Base-by-base conservation (phyloP, 2,113 vertebrate species). In the Paramormyrops kingsleyae region DNA sequence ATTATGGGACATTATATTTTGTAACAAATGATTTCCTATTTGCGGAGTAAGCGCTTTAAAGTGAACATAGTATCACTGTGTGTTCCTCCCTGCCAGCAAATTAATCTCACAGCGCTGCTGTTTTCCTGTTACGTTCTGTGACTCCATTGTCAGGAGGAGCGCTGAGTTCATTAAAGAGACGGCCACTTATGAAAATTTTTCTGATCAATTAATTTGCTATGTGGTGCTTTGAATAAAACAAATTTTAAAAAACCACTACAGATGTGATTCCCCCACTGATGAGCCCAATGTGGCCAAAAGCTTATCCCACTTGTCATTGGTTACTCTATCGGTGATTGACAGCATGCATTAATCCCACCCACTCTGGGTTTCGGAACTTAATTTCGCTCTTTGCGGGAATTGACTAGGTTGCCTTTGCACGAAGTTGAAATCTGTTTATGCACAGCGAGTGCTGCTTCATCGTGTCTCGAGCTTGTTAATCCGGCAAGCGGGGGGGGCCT, bases 121-220 rank as follows among this genome's bases (percentile, higher is more conserved):
- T 53, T 35, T 53, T n/a, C 35, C 44, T 2, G 27, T 47, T 53
- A 31, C 4, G 31, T 47, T n/a, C 12, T 87, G 50, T 21, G 12
- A 53, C 50, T 44, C 77, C 35, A 62, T 84, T 44, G 50, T 46
- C 77, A 46, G 5, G 80, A 56, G 17, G 89, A 89, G 42, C 3
- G 4, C 80, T 31, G 44, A 47, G 52, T 83, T 53, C 35, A 56
- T 89, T 39, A 83, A 89, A 62, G 35, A 21, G 80, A 84, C 21
- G 10, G 31, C 50, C 66, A 62, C 12, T 42, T 77, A 35, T 77
- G 74, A 39, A 10, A 88, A 49, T 70, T 21, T 12, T 24, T 44
- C 74, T 17, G 70, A 89, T 83, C 35, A 74, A 89, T 89, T 83
- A n/a, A 83, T 83, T n/a, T 83, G 35, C 83, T n/a, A 56, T 42